These are phyloP conservation scores for Rotaria macrura DNA, from an alignment of 2,888 invertebrate species.

Conservation along the genomic window DNA sequence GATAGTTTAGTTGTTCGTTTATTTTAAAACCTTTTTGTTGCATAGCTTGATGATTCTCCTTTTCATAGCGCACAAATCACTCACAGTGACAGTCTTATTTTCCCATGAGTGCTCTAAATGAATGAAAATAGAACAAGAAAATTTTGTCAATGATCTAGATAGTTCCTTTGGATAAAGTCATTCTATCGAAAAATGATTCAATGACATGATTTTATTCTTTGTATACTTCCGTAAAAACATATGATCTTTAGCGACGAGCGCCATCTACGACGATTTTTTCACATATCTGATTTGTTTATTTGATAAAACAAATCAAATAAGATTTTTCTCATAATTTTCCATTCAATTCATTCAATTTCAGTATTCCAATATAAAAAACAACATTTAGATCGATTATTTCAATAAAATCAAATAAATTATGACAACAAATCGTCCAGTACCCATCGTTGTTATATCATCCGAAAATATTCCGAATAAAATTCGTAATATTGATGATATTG, in stretches of 20 bases:
- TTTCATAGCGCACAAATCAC: too few relatives aligned
- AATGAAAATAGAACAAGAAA: too few relatives aligned
- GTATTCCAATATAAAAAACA: neutral
- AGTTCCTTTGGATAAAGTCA: too few relatives aligned
- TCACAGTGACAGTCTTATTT: too few relatives aligned
- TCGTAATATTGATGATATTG: slow-evolving; percentile 1
- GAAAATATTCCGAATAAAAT: neutral
- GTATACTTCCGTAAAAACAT: neutral
- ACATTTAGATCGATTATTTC: neutral
- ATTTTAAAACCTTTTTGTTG: too few relatives aligned
- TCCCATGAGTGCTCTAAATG: too few relatives aligned
- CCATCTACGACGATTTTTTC: neutral
- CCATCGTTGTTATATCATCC: neutral
- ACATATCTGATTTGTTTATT: neutral
- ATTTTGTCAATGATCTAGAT: too few relatives aligned
- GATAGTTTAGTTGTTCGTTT: too few relatives aligned
- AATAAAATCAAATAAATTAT: neutral
- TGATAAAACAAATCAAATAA: neutral
- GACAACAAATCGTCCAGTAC: neutral
- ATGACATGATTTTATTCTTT: neutral
- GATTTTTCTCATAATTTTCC: neutral
- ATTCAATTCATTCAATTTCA: neutral
- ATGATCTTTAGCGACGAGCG: neutral
- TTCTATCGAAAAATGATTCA: neutral
- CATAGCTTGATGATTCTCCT: too few relatives aligned